Percentiles rank a stretch among this genome's conserved stretches.
Evolutionary conservation across 2,113 vertebrate species (phyloP).

Genomic region (Catharus fuscescens): DNA sequence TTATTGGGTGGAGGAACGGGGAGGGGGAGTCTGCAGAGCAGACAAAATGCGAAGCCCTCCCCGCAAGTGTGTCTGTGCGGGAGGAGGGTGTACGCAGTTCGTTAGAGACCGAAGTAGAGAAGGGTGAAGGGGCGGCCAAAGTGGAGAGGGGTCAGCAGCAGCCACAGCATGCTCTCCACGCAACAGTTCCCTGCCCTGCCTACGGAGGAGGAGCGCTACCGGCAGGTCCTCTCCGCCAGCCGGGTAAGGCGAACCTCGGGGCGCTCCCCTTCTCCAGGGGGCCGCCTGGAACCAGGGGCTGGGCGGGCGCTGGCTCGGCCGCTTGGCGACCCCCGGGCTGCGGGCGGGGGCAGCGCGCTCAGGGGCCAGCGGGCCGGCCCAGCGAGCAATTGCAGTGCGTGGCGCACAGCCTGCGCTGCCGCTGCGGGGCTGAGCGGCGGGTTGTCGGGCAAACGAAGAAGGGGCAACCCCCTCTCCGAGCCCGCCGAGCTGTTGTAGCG

Average conservation of each 20-base stretch:
- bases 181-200: conserved; percentile 65
- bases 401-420: neutral
- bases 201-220: conserved; percentile 63
- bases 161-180: conserved; percentile 62
- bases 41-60: conserved; percentile 51
- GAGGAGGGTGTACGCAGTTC: neutral
- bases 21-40: conserved; percentile 39
- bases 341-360: too few species aligned
- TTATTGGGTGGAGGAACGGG: conserved; percentile 46
- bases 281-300: neutral
- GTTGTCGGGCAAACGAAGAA: neutral
- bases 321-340: neutral
- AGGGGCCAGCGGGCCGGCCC: neutral
- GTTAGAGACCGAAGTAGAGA: neutral
- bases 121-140: neutral
- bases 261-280: neutral
- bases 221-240: conserved; percentile 30
- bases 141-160: neutral
- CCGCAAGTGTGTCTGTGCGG: neutral
- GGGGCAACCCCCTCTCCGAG: neutral
- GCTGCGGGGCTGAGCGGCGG: neutral
- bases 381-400: neutral
- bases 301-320: neutral
- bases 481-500: too few species aligned
- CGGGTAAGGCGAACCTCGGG: conserved; percentile 66